A percentile compares a stretch with the other conserved stretches of the same genome.
phyloP scores from a whole-genome alignment of 2,888 invertebrate genomes.

The Ennomos fuscantarius region DNA sequence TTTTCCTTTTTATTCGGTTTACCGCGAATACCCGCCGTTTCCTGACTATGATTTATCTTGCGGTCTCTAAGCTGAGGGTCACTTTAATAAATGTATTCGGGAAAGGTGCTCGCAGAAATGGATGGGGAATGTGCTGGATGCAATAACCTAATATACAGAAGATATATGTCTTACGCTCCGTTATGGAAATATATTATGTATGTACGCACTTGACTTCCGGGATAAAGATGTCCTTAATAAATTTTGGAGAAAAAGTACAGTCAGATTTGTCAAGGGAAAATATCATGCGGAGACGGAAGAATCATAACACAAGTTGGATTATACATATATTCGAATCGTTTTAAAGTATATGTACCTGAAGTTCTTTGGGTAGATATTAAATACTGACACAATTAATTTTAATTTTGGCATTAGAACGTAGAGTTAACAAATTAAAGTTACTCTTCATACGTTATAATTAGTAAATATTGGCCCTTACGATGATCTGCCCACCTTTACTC shows the following conservation, averaged over 20 bases:
- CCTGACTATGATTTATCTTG: slow-evolving; percentile 83
- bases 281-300: slow-evolving; percentile 1
- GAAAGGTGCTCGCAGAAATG: slow-evolving; percentile 74
- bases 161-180: slow-evolving; percentile 53
- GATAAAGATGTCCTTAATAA: slow-evolving; percentile 35
- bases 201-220: slow-evolving; percentile 33
- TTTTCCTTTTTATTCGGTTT: slow-evolving; percentile 72
- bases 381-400: slow-evolving; percentile 43
- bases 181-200: slow-evolving; percentile 43
- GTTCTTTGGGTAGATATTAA: background rate
- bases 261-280: slow-evolving; percentile 30
- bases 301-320: background rate
- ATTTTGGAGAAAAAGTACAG: slow-evolving; percentile 18
- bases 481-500: too few relatives aligned
- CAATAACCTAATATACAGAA: slow-evolving; percentile 72
- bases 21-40: slow-evolving; percentile 72
- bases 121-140: slow-evolving; percentile 72
- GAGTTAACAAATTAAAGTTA: slow-evolving; percentile 47
- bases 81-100: slow-evolving; percentile 83
- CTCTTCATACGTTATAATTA: slow-evolving; percentile 35
- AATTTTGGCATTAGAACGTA: slow-evolving; percentile 50
- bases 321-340: background rate
- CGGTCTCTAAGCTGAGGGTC: slow-evolving; percentile 78
- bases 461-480: slow-evolving; percentile 55
- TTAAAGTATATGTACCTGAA: background rate